A percentile compares a stretch with the other conserved stretches of the same genome.
These are phyloP conservation scores for Theodoxus fluviatilis DNA, from an alignment of 2,888 invertebrate genomes.

Conservation along the genomic window DNA sequence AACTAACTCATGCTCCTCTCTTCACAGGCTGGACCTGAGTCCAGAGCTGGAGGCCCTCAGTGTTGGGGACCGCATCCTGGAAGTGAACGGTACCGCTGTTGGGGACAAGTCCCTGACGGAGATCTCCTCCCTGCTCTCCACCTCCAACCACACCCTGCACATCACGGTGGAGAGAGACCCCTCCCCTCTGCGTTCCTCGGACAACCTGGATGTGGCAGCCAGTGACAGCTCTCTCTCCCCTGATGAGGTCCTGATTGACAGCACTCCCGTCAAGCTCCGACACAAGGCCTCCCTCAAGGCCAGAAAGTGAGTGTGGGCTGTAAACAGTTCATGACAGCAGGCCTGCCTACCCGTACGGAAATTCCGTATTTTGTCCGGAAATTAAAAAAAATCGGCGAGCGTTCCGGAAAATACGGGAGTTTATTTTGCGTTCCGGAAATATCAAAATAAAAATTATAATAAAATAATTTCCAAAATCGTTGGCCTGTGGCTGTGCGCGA, in stretches of 20 bases:
- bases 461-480: no score
- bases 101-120: slow-evolving; percentile 82
- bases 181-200: slow-evolving; percentile 69
- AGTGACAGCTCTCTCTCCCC: no score
- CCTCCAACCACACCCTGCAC: slow-evolving; percentile 66
- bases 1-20: neutral
- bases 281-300: slow-evolving; percentile 39
- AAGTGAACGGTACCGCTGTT: slow-evolving; percentile 90
- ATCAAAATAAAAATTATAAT: no score
- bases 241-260: slow-evolving; percentile 40
- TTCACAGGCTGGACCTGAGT: slow-evolving; percentile 44
- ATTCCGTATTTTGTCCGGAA: no score
- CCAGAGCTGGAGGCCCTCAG: slow-evolving; percentile 84
- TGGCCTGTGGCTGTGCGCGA: no score
- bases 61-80: slow-evolving; percentile 90
- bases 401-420: no score
- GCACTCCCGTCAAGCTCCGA: slow-evolving; percentile 44
- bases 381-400: no score
- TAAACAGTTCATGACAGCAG: no score
- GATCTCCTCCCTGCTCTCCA: slow-evolving; percentile 51
- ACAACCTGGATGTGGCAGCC: neutral
- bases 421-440: no score
- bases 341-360: no score
- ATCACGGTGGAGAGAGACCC: slow-evolving; percentile 90
- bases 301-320: slow-evolving; percentile 39